These are phyloP conservation scores for Larimichthys polyactis DNA, from an alignment of 2,113 vertebrate genomes.

Conservation along the genomic window DNA sequence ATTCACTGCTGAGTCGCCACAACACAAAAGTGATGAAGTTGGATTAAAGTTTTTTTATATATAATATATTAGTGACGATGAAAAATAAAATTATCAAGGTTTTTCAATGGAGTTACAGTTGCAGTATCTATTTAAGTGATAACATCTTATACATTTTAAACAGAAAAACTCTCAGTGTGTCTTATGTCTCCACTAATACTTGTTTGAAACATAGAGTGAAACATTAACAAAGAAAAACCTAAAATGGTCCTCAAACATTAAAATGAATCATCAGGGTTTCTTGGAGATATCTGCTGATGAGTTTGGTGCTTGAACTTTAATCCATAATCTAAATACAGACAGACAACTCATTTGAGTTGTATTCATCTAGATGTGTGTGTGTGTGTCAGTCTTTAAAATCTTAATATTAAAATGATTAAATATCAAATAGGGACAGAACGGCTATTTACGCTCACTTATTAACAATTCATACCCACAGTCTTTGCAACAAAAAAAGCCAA, in stretches of 20 bases:
- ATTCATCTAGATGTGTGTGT: not conserved
- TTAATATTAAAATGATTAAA: constrained; percentile 1
- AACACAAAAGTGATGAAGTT: not conserved
- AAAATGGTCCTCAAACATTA: not conserved
- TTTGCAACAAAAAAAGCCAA: constrained; percentile 48
- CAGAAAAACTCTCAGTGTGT: no score
- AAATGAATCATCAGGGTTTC: not conserved
- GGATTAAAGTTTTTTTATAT: not conserved
- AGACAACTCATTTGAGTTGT: not conserved
- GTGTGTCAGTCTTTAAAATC: not conserved
- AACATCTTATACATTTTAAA: not conserved
- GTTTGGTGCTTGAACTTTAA: not conserved
- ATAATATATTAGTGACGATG: no score
- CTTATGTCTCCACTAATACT: no score
- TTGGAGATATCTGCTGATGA: not conserved
- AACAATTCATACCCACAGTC: constrained; percentile 31
- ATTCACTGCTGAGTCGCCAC: not conserved
- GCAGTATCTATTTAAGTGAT: not conserved
- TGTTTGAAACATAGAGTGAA: no score
- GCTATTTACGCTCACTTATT: not conserved
- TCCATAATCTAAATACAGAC: not conserved
- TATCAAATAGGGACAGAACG: not conserved
- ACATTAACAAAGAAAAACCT: no score
- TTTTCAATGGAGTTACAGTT: not conserved
- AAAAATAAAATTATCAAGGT: no score